Evolutionary conservation across 2,113 vertebrate genomes (phyloP), one percentile per base, ranked within the genome.

Genomic region (Maccullochella peelii): DNA sequence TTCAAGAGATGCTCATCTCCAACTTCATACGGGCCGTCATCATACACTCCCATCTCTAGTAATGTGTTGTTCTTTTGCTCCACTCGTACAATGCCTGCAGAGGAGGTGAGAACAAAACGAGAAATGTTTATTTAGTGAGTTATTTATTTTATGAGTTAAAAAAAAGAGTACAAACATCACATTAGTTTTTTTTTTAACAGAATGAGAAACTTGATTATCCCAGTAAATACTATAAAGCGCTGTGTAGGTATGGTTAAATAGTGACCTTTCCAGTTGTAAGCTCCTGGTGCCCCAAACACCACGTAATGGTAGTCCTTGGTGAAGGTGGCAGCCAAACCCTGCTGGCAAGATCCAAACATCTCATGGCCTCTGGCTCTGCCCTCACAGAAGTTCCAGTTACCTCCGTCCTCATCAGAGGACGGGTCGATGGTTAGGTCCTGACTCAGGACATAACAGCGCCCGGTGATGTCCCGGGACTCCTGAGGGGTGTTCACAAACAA

Each of bases 191-290:
- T 54, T 3, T 62, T 40, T 15, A 1, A 38, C 20, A 21, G 77
- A 81, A 54, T 20, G 25, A 57, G 0, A 63, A 61, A 40, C 16
- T 6, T 33, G n/a, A 57, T 55, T 33, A 5, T 16, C n/a, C 0
- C 30, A 21, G 36, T 70, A 25, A 83, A 36, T 18, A 12, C 16
- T 16, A 1, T 58, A 70, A 6, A 77, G 15, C 5, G 11, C 10
- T 23, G 2, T 27, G 14, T 36, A 33, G 11, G 68, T 23, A 25
- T 23, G 21, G 1, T 33, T n/a, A 8, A 42, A 63, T 21, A 36
- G 5, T 82, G 36, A 99, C 98, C 98, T 98, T 97, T 99, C 98
- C 98, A 99, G 93, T 99, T 98, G 76, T 97, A 98, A 62, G 97
- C 97, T 67, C 98, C 98, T 0, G 98, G 98, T 36, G 97, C 98